Conservation (phyloP, 2,888 invertebrate genomes). For the Pharmacophagus antenor region DNA sequence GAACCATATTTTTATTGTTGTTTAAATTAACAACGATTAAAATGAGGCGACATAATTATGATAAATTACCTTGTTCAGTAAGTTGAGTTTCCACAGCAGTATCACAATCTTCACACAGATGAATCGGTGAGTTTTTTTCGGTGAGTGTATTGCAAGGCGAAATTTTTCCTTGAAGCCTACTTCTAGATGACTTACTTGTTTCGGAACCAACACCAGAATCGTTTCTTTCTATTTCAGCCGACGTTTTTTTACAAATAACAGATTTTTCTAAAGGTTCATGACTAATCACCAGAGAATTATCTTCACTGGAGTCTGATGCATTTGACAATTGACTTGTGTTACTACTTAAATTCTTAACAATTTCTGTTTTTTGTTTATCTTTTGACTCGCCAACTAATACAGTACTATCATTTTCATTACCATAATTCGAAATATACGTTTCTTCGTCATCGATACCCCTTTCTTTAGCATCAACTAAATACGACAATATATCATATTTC, state of each 20-base stretch:
- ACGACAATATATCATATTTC: conserved; percentile 93
- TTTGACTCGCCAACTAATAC: conserved; percentile 76
- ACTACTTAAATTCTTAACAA: conserved; percentile 77
- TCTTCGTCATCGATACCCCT: conserved; percentile 86
- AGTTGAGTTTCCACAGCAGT: conserved; percentile 88
- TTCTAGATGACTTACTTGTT: conserved; percentile 92
- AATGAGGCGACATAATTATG: background rate
- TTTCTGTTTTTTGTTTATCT: conserved; percentile 78
- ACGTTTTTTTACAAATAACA: conserved; percentile 78
- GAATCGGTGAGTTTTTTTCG: conserved; percentile 83
- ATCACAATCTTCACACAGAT: conserved; percentile 92
- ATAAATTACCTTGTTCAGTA: conserved; percentile 82
- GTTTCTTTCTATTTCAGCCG: conserved; percentile 92
- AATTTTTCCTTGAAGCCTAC: conserved; percentile 84
- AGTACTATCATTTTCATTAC: conserved; percentile 74
- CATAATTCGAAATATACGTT: conserved; percentile 84
- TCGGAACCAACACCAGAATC: conserved; percentile 96
- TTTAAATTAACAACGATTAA: too few species aligned
- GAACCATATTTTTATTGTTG: too few species aligned
- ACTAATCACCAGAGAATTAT: conserved; percentile 85
- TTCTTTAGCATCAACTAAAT: conserved; percentile 92
- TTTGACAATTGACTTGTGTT: conserved; percentile 89
- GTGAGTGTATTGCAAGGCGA: conserved; percentile 69
- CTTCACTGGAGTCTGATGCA: conserved; percentile 92
- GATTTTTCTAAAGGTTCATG: conserved; percentile 81